A percentile compares a stretch with the other conserved stretches of the same genome.
These are phyloP conservation scores for Bolinopsis microptera DNA, from an alignment of 37 sponge, comb jelly and placozoan species.

Conservation along the genomic window DNA sequence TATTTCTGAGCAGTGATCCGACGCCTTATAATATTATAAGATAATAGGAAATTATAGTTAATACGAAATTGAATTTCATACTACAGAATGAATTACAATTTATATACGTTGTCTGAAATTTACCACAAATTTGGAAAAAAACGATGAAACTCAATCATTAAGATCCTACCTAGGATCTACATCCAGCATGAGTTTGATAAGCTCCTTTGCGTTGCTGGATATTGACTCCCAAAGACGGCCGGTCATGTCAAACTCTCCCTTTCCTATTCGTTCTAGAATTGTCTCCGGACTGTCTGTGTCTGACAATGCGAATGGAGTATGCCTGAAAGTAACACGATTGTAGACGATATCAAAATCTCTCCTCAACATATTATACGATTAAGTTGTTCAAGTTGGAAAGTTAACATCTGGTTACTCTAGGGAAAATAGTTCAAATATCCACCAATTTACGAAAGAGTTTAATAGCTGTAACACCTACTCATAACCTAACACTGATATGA, in stretches of 20 bases:
- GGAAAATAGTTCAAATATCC: background rate
- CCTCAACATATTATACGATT: background rate
- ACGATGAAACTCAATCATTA: too few species aligned
- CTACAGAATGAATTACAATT: too few species aligned
- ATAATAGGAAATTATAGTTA: too few species aligned
- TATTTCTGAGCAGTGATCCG: too few species aligned
- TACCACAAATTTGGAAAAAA: too few species aligned
- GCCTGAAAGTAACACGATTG: conserved; percentile 65
- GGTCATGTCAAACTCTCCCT: conserved; percentile 81
- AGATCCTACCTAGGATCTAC: conserved; percentile 31
- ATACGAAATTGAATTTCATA: too few species aligned
- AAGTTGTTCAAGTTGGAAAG: too few species aligned
- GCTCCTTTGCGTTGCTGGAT: conserved; percentile 82
- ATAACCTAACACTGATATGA: too few species aligned
- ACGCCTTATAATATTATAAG: too few species aligned
- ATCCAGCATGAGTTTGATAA: conserved; percentile 44
- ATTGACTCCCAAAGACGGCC: conserved; percentile 88
- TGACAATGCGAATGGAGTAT: conserved; percentile 87
- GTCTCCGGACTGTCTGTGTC: conserved; percentile 82
- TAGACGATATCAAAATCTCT: background rate
- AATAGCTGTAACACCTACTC: background rate
- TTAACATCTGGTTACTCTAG: background rate
- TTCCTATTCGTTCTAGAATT: conserved; percentile 86
- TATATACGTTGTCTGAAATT: too few species aligned
- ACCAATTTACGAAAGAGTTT: background rate